These are phyloP conservation scores for Tetragonula clypearis DNA, from an alignment of 1,140 invertebrate species.

Conservation along the genomic window DNA sequence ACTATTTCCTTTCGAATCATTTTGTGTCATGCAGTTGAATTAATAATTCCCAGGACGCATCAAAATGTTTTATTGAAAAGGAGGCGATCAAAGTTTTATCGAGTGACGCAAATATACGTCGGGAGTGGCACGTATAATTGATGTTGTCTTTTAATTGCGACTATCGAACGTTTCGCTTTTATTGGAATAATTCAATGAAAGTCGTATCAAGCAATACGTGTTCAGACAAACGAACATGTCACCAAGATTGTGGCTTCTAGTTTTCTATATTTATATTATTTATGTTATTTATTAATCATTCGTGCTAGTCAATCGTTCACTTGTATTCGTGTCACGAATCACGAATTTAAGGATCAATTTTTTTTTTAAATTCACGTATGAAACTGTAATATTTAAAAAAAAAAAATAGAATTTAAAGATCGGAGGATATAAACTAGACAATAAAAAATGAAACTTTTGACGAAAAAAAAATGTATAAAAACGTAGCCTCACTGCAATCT, in stretches of 20 bases:
- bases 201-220: background rate
- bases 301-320: background rate
- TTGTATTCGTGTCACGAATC: background rate
- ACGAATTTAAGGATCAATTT: background rate
- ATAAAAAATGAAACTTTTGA: too few species aligned
- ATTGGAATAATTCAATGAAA: background rate
- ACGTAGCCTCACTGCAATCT: too few species aligned
- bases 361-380: background rate
- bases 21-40: background rate
- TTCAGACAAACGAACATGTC: background rate
- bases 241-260: background rate
- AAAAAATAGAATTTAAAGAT: too few species aligned
- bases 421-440: too few species aligned
- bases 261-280: too few species aligned
- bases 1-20: background rate
- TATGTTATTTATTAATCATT: background rate
- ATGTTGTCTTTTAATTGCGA: background rate
- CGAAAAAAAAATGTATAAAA: too few species aligned
- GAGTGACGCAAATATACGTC: background rate
- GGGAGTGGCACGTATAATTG: background rate
- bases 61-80: background rate
- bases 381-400: too few species aligned
- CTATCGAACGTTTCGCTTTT: background rate
- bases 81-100: background rate
- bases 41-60: background rate